Evolutionary conservation across 2,888 invertebrate genomes (phyloP), one percentile per base, ranked within the genome.

Genomic region (Polydrusus cervinus): DNA sequence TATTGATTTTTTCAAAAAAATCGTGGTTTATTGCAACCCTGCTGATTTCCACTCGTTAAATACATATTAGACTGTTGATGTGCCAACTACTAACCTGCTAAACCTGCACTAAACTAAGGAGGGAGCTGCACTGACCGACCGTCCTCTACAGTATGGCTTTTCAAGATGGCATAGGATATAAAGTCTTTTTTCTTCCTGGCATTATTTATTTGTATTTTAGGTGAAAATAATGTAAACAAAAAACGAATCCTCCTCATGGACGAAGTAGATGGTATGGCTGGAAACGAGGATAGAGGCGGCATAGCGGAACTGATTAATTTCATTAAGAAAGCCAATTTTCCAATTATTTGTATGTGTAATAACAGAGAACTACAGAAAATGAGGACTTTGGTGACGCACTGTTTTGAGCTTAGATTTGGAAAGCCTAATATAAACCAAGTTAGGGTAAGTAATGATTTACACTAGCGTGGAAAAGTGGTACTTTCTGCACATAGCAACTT

Each of bases 181-280:
- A n/a, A n/a, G n/a, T n/a, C n/a, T n/a, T n/a, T n/a, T n/a, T n/a
- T n/a, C n/a, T n/a, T n/a, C n/a, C n/a, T n/a, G n/a, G n/a, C n/a
- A 25, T 25, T 25, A 25, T 25, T 3, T 25, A 25, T 25, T 25
- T 25, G 25, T 13, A 20, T 74, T 80, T 57, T 71, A 86, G 86
- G 85, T 76, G 81, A 85, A 25, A 79, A 79, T 10, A 83, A 82
- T 1, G 82, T 85, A 2, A 90, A 91, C 0, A 92, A 91, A 80
- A 96, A 95, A 82, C 97, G 97, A 84, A 97, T 97, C 13, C 88
- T 99, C 8, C 90, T 99, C n/a, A 99, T 99, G 99, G 99, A 99
- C 84, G 99, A 99, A 90, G 99, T 99, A 0, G 99, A 99, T 85
- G 99, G 99, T 9, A 99, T 99, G 98, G 96, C 98, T 0, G 99